phyloP scores from a whole-genome alignment of 2,888 invertebrate species.

The Molorchus minor region DNA sequence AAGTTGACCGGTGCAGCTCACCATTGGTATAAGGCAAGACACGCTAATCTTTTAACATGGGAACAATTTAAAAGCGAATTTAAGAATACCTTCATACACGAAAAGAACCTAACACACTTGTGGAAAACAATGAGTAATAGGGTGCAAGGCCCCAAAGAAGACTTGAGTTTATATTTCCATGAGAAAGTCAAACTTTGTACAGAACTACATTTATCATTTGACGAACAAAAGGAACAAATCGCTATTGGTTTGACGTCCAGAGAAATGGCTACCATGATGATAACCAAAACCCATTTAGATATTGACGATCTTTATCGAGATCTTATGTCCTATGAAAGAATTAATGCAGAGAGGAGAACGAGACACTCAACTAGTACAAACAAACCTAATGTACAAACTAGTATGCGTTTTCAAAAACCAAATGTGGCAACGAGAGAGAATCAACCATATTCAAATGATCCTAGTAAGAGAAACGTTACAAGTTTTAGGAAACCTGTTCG shows the following conservation, averaged over 20 bases:
- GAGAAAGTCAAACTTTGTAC: slow-evolving; percentile 7
- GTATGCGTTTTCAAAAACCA: no score
- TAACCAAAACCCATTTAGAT: slow-evolving; percentile 7
- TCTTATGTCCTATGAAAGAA: no score
- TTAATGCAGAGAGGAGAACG: no score
- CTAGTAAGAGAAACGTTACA: no score
- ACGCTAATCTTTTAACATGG: background rate
- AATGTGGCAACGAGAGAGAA: no score
- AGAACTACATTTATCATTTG: background rate
- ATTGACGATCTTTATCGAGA: slow-evolving; percentile 3
- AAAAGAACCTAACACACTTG: background rate
- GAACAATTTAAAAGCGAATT: background rate
- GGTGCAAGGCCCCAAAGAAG: slow-evolving; percentile 4
- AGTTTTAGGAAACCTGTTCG: no score
- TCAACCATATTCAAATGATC: no score
- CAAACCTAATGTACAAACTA: no score
- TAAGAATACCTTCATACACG: slow-evolving; percentile 1
- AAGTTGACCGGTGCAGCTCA: slow-evolving; percentile 1
- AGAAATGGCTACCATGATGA: background rate
- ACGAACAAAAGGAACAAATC: slow-evolving; percentile 15
- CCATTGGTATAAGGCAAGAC: slow-evolving; percentile 8
- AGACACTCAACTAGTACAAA: no score
- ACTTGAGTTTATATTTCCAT: slow-evolving; percentile 9
- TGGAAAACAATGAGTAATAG: slow-evolving; percentile 1
- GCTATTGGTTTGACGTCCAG: slow-evolving; percentile 5